Evolutionary conservation across 2,888 invertebrate species (phyloP).

Genomic region (Tigriopus californicus): DNA sequence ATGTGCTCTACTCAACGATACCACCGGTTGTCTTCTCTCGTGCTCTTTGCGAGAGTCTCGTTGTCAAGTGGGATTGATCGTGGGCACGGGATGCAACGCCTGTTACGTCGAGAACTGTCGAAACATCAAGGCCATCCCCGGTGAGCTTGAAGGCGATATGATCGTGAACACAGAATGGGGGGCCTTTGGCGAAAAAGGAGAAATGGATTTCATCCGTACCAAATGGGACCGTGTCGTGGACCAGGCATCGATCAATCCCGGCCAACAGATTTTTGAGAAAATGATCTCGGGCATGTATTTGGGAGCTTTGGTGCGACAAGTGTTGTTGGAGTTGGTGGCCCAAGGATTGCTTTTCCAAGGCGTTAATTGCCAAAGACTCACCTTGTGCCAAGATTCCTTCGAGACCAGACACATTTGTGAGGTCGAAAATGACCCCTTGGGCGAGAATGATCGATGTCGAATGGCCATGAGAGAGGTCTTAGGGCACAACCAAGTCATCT

Average conservation of each 20-base stretch:
- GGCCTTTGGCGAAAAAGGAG: constrained; percentile 81
- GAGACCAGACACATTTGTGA: constrained; percentile 95
- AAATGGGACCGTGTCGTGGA: constrained; percentile 31
- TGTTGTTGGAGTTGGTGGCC: constrained; percentile 29
- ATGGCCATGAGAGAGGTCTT: constrained; percentile 62
- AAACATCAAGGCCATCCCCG: constrained; percentile 25
- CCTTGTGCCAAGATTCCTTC: constrained; percentile 38
- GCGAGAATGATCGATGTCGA: constrained; percentile 27
- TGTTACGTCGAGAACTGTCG: constrained; percentile 34
- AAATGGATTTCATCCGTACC: constrained; percentile 65
- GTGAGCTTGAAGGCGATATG: constrained; percentile 33
- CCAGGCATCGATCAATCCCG: constrained; percentile 32
- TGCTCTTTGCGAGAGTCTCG: constrained; percentile 36
- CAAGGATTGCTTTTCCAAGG: constrained; percentile 27
- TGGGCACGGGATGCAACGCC: constrained; percentile 37
- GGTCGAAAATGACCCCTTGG: constrained; percentile 43
- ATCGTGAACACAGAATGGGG: constrained; percentile 95
- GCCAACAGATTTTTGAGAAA: constrained; percentile 36
- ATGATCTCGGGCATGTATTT: constrained; percentile 36
- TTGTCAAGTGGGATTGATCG: constrained; percentile 35
- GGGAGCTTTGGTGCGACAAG: constrained; percentile 34
- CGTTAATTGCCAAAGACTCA: constrained; percentile 39
- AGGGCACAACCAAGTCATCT: constrained; percentile 41
- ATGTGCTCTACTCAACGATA: constrained; percentile 21
- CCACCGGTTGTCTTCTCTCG: constrained; percentile 32